Evolutionary conservation across 2,797 vertebrate species (phyloP), one percentile per base, ranked within the genome.

Genomic region (Chloroceryle inda): DNA sequence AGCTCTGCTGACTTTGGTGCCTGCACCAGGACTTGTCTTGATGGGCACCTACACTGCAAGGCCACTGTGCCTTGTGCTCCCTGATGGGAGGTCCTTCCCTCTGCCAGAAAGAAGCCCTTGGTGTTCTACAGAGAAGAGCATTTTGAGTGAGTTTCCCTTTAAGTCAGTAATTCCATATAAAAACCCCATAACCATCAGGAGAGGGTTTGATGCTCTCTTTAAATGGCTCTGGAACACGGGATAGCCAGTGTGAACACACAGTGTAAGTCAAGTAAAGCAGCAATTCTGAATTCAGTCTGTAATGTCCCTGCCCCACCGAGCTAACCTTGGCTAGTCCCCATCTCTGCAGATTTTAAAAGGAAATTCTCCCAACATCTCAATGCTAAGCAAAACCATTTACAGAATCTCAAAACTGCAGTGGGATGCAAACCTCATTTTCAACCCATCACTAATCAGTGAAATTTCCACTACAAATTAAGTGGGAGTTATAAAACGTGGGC

Each of bases 201-300:
- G 31, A 58, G 35, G 5, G 44, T 73, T 82, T 63, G 49, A 52
- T 11, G 12, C 13, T 72, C 59, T 27, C 19, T 42, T 77, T 56
- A n/a, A 49, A 49, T 5, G 26, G 21, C 47, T 66, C 49, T 45
- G n/a, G 68, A 63, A 64, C 20, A 19, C 1, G 22, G 19, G n/a
- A 23, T 2, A 27, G 24, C 8, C 19, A 40, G 31, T 6, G 12
- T 0, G 0, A 53, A 27, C 4, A 27, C 4, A 16, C 27, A 67
- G 40, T 4, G 0, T 3, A 23, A 14, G 9, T 42, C 38, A 58
- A 50, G 29, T 13, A n/a, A 66, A 75, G 13, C 26, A 38, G 38
- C 15, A 29, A 21, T 33, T 85, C 0, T 42, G 8, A 31, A 55
- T 49, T 33, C 45, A 35, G 3, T 7, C n/a, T 83, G 8, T 40